Evolutionary conservation across 2,797 vertebrate species (phyloP).

Genomic region (Pipistrellus nathusii): DNA sequence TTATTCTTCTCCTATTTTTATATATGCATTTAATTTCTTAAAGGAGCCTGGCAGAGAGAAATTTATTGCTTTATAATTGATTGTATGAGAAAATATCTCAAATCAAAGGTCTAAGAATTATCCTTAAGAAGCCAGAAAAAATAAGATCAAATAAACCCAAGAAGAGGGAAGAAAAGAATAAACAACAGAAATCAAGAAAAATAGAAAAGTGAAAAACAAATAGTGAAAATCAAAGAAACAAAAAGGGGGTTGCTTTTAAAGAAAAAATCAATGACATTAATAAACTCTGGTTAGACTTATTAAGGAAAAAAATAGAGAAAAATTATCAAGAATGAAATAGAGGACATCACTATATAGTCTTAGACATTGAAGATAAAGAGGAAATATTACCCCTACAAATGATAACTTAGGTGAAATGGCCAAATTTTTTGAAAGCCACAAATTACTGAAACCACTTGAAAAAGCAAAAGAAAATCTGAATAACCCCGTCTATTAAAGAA

Average conservation of each 20-base stretch:
- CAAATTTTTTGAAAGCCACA: neutral
- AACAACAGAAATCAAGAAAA: conserved; percentile 26
- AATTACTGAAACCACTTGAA: neutral
- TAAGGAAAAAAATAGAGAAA: neutral
- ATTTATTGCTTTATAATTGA: neutral
- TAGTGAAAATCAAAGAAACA: neutral
- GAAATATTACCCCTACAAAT: neutral
- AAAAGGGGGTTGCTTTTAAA: neutral
- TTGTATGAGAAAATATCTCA: conserved; percentile 10
- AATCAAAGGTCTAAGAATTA: neutral
- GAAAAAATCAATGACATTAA: neutral
- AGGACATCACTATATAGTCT: neutral
- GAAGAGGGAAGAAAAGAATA: neutral
- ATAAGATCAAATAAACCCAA: neutral
- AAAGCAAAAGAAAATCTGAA: neutral
- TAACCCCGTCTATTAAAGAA: neutral
- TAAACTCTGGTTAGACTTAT: neutral
- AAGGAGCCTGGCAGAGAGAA: neutral
- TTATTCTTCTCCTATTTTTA: no score
- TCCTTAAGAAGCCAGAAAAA: conserved; percentile 9
- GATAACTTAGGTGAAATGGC: neutral
- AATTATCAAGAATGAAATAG: neutral
- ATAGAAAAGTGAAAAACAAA: neutral
- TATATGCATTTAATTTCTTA: no score
- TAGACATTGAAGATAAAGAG: neutral